phyloP scores from a whole-genome alignment of 2,888 invertebrate genomes.

The Nebria brevicollis region DNA sequence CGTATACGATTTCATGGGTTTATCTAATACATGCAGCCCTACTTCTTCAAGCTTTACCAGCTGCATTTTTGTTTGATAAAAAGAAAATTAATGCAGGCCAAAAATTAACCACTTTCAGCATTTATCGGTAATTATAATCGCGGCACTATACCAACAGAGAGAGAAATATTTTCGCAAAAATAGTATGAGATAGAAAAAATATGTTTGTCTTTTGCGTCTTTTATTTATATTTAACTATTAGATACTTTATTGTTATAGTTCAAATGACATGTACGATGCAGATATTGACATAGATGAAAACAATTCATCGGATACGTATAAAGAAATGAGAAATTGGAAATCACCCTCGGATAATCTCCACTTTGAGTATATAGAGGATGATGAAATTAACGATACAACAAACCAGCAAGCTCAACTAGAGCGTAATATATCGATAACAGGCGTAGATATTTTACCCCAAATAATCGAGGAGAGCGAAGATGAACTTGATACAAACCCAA shows the following conservation, averaged over 20 bases:
- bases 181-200: too few species aligned
- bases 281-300: background rate
- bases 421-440: conserved; percentile 64
- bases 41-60: conserved; percentile 28
- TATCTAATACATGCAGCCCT: conserved; percentile 34
- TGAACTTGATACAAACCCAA: conserved; percentile 52
- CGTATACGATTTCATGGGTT: conserved; percentile 53
- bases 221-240: too few species aligned
- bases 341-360: conserved; percentile 25
- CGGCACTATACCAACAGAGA: background rate
- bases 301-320: conserved; percentile 1
- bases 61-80: conserved; percentile 27
- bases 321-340: conserved; percentile 38
- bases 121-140: conserved; percentile 26
- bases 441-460: conserved; percentile 67
- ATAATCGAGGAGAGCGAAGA: conserved; percentile 67
- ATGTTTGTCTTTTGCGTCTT: too few species aligned
- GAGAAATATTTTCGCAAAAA: background rate
- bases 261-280: conserved; percentile 29
- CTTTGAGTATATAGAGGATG: conserved; percentile 19
- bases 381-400: conserved; percentile 25
- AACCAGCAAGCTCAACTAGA: conserved; percentile 15
- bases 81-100: conserved; percentile 11
- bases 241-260: conserved; percentile 17
- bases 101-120: conserved; percentile 29